These are phyloP conservation scores for Erannis defoliaria DNA, from an alignment of 2,888 invertebrate genomes.

Conservation along the genomic window DNA sequence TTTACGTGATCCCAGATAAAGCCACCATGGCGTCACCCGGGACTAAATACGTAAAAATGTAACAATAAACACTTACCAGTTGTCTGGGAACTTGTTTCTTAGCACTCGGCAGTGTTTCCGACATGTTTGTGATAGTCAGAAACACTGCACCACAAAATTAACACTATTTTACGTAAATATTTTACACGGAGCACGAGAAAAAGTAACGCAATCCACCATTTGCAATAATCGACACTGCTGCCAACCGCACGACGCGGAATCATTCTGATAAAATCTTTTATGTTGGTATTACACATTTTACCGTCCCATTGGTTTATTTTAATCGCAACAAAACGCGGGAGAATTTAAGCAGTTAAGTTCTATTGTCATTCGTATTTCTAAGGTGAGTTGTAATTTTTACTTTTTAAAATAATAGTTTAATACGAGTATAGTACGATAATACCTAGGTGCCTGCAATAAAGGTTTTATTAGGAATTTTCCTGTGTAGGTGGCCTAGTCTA, in stretches of 20 bases:
- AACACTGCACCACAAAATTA: constrained; percentile 83
- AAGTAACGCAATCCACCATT: constrained; percentile 87
- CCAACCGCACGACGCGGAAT: constrained; percentile 77
- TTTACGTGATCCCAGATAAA: constrained; percentile 89
- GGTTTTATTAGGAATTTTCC: too few species aligned
- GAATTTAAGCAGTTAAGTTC: constrained; percentile 68
- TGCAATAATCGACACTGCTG: constrained; percentile 84
- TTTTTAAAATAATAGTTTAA: background rate
- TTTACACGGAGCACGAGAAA: constrained; percentile 86
- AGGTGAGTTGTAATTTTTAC: background rate
- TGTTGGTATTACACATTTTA: constrained; percentile 67
- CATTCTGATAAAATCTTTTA: constrained; percentile 71
- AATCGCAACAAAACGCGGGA: constrained; percentile 61
- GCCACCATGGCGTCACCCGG: constrained; percentile 89
- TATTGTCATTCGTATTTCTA: background rate
- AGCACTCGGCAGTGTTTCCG: constrained; percentile 86
- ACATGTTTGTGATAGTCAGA: constrained; percentile 85
- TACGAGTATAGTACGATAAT: too few species aligned
- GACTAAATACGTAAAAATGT: constrained; percentile 84
- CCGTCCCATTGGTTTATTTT: constrained; percentile 78
- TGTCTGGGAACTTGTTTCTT: constrained; percentile 88
- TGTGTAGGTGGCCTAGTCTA: too few species aligned
- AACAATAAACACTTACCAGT: constrained; percentile 87
- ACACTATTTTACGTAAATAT: constrained; percentile 87
- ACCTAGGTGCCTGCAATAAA: too few species aligned